Base-by-base conservation (phyloP, 1,140 invertebrate species). In the Oscheius sp. region DNA sequence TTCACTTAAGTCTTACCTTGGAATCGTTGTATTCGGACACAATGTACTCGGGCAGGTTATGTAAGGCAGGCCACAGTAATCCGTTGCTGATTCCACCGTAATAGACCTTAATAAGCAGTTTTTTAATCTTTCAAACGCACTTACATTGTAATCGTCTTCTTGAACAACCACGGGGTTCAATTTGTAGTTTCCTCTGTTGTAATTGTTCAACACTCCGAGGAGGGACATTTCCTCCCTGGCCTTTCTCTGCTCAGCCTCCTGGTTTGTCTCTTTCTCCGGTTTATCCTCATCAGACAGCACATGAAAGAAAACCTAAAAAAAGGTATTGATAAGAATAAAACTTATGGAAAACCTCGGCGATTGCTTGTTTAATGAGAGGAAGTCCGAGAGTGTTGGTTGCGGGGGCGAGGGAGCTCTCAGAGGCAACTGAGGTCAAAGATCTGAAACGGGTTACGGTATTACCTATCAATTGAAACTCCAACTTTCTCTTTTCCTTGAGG, bases 21-120 rank as follows among this genome's bases (percentile, higher is more conserved):
- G 77, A 46, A 45, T 83, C 82, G 35, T 81, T 73, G 66, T 83
- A 83, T 26, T 83, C 81, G n/a, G 77, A 59, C n/a, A 81, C 73
- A 69, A 83, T 83, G 77, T 84, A 84, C 46, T 83, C 82, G n/a
- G 79, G 77, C 10, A 83, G 75, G 63, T 84, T 84, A 75, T 83
- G 82, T 28, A 83, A 66, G 1, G 82, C 82, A 3, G 82, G 82
- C 82, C 82, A 83, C 4, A 83, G 64, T 7, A 83, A 73, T 20
- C 82, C 82, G 63, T 83, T 83, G 66, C 76, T 79, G 35, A 83
- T 83, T 18, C 82, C 82, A 28, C 82, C 82, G 38, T 83, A 83
- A 55, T 83, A 83, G 1, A 84, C 82, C 36, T 82, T 10, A 7
- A 42, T 42, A 7, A 42, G n/a, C 7, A 42, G n/a, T 42, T 7